phyloP scores from a whole-genome alignment of 2,797 vertebrate genomes.

The Tolypeutes matacus region DNA sequence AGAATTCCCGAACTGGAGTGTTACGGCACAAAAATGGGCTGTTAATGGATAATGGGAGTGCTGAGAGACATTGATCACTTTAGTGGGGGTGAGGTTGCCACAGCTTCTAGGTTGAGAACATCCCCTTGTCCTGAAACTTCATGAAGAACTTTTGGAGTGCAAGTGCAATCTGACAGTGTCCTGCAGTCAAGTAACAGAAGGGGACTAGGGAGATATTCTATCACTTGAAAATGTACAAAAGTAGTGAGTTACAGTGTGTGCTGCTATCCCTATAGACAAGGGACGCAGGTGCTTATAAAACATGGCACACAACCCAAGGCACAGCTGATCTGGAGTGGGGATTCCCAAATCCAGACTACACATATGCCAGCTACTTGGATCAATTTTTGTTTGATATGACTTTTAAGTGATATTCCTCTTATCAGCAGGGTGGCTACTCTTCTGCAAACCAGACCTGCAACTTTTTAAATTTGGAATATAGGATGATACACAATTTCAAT shows the following conservation, averaged over 20 bases:
- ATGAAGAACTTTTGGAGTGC: not conserved
- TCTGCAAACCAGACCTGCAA: not conserved
- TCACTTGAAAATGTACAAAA: not conserved
- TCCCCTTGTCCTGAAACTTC: not conserved
- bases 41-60: not conserved
- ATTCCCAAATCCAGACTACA: not conserved
- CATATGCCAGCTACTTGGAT: not conserved
- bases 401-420: not conserved
- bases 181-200: not conserved
- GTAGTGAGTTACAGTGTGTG: not conserved
- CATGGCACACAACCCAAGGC: not conserved
- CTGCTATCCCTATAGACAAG: not conserved
- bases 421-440: not conserved
- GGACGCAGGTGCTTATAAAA: not conserved
- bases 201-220: not conserved
- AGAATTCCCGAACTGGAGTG: not conserved
- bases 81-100: not conserved
- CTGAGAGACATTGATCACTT: not conserved
- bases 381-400: not conserved
- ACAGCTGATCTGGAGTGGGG: not conserved
- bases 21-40: not conserved
- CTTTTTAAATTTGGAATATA: constrained; percentile 5
- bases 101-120: not conserved
- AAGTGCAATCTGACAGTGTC: not conserved
- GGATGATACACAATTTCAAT: constrained; percentile 16